These are phyloP conservation scores for Oegoconia quadripuncta DNA, from an alignment of 2,888 invertebrate genomes.

Conservation along the genomic window DNA sequence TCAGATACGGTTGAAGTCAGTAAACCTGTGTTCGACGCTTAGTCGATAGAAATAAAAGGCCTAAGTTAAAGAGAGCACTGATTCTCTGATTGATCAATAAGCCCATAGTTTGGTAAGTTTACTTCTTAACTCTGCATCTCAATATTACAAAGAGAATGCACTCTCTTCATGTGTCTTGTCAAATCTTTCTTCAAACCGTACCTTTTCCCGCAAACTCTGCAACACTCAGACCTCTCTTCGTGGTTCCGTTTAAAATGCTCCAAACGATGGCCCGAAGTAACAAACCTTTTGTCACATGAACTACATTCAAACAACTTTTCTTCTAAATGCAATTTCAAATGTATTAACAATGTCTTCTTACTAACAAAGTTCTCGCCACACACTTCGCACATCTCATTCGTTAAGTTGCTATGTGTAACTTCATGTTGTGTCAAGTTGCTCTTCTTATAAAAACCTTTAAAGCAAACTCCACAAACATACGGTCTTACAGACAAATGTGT, in stretches of 20 bases:
- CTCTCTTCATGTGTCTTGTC: constrained; percentile 44
- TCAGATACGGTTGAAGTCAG: no score
- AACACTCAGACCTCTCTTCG: constrained; percentile 37
- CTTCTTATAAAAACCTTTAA: constrained; percentile 50
- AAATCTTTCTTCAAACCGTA: constrained; percentile 52
- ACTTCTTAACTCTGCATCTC: background rate
- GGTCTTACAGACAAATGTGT: constrained; percentile 42
- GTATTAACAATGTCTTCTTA: constrained; percentile 45
- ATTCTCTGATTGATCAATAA: no score
- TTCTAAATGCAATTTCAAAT: constrained; percentile 46
- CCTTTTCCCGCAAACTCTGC: constrained; percentile 47
- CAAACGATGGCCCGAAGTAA: constrained; percentile 45
- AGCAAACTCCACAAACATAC: constrained; percentile 40
- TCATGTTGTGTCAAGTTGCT: constrained; percentile 45
- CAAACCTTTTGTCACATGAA: constrained; percentile 40
- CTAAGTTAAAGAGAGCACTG: no score
- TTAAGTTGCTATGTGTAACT: constrained; percentile 32
- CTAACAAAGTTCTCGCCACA: constrained; percentile 47
- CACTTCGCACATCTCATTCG: constrained; percentile 44
- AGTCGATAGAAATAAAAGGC: no score
- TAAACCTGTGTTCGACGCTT: no score
- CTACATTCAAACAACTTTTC: constrained; percentile 46
- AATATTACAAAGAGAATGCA: constrained; percentile 25
- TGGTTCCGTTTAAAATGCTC: constrained; percentile 54
- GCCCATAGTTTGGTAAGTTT: no score